Conservation (phyloP, 1,140 invertebrate species). For the Pseudomyrmex cubaensis region DNA sequence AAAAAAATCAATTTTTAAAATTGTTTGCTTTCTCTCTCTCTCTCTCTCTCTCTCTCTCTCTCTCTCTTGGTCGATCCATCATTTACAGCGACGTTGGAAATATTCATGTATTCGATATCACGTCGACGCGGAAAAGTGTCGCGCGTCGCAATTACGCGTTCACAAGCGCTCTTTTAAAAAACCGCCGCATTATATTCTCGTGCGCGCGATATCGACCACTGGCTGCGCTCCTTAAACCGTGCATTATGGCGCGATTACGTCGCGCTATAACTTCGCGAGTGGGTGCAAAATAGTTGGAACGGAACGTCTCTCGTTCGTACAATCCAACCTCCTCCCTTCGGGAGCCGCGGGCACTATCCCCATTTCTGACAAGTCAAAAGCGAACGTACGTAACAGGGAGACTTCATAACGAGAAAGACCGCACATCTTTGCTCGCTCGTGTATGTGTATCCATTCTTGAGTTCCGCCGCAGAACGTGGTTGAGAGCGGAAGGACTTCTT, state of each 20-base stretch:
- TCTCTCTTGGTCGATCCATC: conserved; percentile 28
- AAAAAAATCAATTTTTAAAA: conserved; percentile 45
- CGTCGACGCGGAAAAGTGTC: conserved; percentile 10
- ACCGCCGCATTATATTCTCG: conserved; percentile 18
- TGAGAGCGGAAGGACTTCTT: conserved; percentile 38
- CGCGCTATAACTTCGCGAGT: conserved; percentile 2
- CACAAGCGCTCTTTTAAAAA: conserved; percentile 42
- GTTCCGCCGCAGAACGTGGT: conserved; percentile 1
- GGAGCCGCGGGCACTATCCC: too few species aligned
- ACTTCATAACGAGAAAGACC: conserved; percentile 51
- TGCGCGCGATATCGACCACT: conserved; percentile 15
- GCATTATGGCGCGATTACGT: conserved; percentile 7
- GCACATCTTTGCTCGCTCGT: conserved; percentile 35
- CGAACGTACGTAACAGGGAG: conserved; percentile 35
- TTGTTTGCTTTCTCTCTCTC: neutral
- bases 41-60: too few species aligned
- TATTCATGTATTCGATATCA: conserved; percentile 50
- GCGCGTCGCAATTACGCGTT: conserved; percentile 32
- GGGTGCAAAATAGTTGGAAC: conserved; percentile 8
- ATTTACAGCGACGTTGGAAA: conserved; percentile 36
- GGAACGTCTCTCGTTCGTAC: neutral
- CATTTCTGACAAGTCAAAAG: conserved; percentile 6
- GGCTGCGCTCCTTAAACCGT: neutral
- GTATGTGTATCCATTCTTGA: neutral
- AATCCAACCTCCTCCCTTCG: too few species aligned